A percentile compares a stretch with the other conserved stretches of the same genome.
These are phyloP conservation scores for Antrozous pallidus DNA, from an alignment of 2,797 vertebrate species.

Conservation along the genomic window DNA sequence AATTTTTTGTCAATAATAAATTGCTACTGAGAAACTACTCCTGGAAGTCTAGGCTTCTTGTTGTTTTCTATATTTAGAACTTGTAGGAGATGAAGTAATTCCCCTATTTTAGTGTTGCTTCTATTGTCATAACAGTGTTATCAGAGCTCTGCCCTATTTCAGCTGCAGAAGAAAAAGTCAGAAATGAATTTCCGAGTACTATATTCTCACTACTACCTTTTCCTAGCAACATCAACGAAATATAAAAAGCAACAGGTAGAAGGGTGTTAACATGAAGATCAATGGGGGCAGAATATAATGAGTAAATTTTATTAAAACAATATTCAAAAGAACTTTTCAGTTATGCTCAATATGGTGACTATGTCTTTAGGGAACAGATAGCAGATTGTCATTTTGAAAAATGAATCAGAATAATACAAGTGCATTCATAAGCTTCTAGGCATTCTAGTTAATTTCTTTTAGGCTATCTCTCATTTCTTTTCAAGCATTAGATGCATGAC, in stretches of 20 bases:
- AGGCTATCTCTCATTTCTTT: background rate
- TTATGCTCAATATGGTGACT: background rate
- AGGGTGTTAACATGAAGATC: background rate
- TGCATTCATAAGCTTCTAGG: background rate
- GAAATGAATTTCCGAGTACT: background rate
- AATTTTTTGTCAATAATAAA: background rate
- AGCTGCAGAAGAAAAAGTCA: background rate
- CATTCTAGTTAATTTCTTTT: background rate
- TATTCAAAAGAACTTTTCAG: background rate
- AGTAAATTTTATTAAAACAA: background rate
- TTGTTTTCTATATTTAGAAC: background rate
- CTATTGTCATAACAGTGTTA: background rate
- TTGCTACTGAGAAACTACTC: background rate
- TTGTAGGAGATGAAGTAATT: background rate
- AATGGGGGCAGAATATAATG: background rate
- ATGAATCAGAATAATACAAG: background rate
- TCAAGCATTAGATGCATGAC: background rate
- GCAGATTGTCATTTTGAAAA: constrained; percentile 24
- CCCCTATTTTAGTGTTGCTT: background rate
- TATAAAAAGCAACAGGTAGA: background rate
- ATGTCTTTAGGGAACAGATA: background rate
- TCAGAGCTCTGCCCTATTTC: background rate
- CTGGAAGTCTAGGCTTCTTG: background rate
- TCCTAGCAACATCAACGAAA: background rate
- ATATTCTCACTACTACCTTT: background rate